Conservation (phyloP, 2,888 invertebrate genomes). For the Aphelenchoides bicaudatus region DNA sequence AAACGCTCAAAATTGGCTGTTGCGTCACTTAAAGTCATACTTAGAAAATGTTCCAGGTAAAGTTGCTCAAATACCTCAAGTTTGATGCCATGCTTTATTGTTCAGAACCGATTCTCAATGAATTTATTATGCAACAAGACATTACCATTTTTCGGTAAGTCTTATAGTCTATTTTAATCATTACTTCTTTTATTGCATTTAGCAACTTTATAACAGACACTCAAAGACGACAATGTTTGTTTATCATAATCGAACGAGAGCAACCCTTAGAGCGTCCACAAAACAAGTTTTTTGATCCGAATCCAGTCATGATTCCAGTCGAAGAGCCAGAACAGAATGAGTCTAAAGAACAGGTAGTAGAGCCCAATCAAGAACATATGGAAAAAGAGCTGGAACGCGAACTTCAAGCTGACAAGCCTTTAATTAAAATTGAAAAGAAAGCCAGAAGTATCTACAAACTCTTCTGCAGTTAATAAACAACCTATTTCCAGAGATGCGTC, state of each 20-base stretch:
- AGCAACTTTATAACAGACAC: slow-evolving; percentile 33
- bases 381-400: slow-evolving; percentile 2
- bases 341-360: slow-evolving; percentile 13
- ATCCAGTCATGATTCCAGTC: slow-evolving; percentile 3
- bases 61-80: too few species aligned
- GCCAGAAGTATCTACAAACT: neutral
- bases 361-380: slow-evolving; percentile 10
- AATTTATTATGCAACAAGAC: slow-evolving; percentile 7
- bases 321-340: slow-evolving; percentile 1
- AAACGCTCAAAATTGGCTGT: slow-evolving; percentile 8
- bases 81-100: too few species aligned
- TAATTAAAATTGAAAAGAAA: neutral
- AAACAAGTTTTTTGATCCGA: slow-evolving; percentile 11
- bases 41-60: neutral
- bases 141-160: neutral
- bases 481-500: slow-evolving; percentile 20
- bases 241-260: neutral
- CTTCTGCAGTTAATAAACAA: too few species aligned
- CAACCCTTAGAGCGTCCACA: neutral
- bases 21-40: neutral
- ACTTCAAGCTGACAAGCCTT: neutral
- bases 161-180: slow-evolving; percentile 14
- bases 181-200: slow-evolving; percentile 32
- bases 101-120: neutral
- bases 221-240: neutral